phyloP scores from a whole-genome alignment of 2,888 invertebrate species.

The Heterodera filipjevi region DNA sequence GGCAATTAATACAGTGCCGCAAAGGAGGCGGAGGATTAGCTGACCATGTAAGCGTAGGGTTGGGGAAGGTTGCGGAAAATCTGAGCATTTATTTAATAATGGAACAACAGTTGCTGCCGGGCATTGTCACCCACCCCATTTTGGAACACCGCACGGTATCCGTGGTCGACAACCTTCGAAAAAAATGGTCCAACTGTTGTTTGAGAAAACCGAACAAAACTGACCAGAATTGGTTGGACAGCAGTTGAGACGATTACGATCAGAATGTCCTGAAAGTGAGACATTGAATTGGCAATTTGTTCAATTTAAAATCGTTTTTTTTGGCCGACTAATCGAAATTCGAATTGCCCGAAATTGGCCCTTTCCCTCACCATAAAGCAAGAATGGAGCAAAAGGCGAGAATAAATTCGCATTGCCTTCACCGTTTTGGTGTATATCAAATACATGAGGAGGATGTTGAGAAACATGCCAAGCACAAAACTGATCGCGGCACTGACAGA shows the following conservation, averaged over 20 bases:
- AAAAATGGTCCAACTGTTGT: background rate
- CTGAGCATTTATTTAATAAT: background rate
- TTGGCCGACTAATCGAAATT: background rate
- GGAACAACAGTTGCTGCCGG: too few species aligned
- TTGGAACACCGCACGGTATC: slow-evolving; percentile 27
- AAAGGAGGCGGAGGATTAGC: too few species aligned
- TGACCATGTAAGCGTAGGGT: slow-evolving; percentile 30
- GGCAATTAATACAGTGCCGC: background rate
- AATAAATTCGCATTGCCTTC: slow-evolving; percentile 28
- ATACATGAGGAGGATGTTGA: slow-evolving; percentile 15
- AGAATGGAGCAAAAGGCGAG: slow-evolving; percentile 22
- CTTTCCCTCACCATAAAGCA: slow-evolving; percentile 27
- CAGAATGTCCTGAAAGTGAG: slow-evolving; percentile 16
- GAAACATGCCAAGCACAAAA: slow-evolving; percentile 18
- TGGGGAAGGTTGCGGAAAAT: slow-evolving; percentile 28
- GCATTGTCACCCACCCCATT: background rate
- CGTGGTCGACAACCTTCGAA: slow-evolving; percentile 19
- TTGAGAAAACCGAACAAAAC: background rate
- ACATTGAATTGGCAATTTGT: background rate
- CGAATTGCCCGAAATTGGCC: background rate
- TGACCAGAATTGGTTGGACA: slow-evolving; percentile 25
- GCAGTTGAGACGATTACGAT: slow-evolving; percentile 23
- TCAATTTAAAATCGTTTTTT: background rate
- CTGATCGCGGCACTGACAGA: slow-evolving; percentile 11
- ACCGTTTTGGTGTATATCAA: slow-evolving; percentile 23